Evolutionary conservation across 2,888 invertebrate genomes (phyloP).

Genomic region (Uropetala carovei): DNA sequence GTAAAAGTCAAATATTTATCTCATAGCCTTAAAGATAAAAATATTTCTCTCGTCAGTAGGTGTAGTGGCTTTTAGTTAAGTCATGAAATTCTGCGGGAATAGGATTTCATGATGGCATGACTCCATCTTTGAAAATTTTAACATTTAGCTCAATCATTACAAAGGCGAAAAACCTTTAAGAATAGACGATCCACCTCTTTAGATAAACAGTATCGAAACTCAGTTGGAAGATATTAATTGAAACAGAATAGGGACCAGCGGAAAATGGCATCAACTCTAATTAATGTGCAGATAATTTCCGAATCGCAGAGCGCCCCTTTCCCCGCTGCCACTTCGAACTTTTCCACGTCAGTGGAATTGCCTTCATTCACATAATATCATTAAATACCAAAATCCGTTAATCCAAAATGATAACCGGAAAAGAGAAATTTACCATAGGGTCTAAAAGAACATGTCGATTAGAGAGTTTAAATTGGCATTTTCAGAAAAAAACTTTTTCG

Average conservation of each 20-base stretch:
- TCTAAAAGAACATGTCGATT: too few relatives aligned
- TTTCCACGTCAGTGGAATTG: too few relatives aligned
- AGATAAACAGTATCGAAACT: not conserved
- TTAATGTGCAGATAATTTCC: not conserved
- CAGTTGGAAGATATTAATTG: not conserved
- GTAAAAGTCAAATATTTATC: not conserved
- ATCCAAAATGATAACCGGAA: too few relatives aligned
- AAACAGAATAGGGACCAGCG: not conserved
- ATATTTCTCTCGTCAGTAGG: constrained; percentile 49
- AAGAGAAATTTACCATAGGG: too few relatives aligned
- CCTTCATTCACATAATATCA: too few relatives aligned
- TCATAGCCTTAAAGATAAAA: not conserved
- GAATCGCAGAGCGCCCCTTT: too few relatives aligned
- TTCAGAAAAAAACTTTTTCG: too few relatives aligned
- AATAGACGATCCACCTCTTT: not conserved
- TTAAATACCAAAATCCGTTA: too few relatives aligned
- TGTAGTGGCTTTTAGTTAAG: constrained; percentile 45
- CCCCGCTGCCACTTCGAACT: too few relatives aligned
- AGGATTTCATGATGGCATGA: not conserved
- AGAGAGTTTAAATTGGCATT: too few relatives aligned
- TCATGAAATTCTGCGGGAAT: constrained; percentile 32
- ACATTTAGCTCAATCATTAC: constrained; percentile 29
- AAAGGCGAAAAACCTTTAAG: not conserved
- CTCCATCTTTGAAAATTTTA: not conserved
- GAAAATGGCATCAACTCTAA: not conserved